These are phyloP conservation scores for Theocolax elegans DNA, from an alignment of 1,140 invertebrate genomes.

Conservation along the genomic window DNA sequence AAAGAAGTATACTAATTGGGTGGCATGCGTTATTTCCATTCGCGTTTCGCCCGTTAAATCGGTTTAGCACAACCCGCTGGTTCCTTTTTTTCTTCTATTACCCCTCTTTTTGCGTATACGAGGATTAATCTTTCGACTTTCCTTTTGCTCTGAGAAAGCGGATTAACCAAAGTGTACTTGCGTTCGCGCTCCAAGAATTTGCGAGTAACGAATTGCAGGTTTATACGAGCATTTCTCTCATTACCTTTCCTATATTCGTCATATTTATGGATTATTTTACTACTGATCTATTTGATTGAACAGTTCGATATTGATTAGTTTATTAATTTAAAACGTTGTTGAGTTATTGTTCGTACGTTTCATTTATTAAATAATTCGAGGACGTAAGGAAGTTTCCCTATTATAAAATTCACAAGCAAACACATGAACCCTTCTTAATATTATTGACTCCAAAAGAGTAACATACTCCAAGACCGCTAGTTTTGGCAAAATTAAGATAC, in stretches of 20 bases:
- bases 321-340: too few species aligned
- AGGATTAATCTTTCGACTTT: constrained; percentile 16
- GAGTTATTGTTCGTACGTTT: too few species aligned
- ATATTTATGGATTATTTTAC: not conserved
- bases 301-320: too few species aligned
- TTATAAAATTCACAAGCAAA: too few species aligned
- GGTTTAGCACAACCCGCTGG: constrained; percentile 1
- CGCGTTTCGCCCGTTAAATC: not conserved
- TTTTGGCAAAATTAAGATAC: too few species aligned
- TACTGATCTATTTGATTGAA: too few species aligned
- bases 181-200: not conserved
- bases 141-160: constrained; percentile 11
- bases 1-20: constrained; percentile 13
- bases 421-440: too few species aligned
- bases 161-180: constrained; percentile 10
- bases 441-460: too few species aligned
- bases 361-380: too few species aligned
- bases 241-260: not conserved
- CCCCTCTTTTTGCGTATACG: not conserved
- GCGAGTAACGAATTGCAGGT: constrained; percentile 15
- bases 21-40: not conserved
- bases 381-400: too few species aligned
- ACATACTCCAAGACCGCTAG: too few species aligned
- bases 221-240: not conserved
- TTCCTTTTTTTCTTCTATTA: not conserved